These are phyloP conservation scores for Eurypyga helias DNA, from an alignment of 2,113 vertebrate species.

Conservation along the genomic window DNA sequence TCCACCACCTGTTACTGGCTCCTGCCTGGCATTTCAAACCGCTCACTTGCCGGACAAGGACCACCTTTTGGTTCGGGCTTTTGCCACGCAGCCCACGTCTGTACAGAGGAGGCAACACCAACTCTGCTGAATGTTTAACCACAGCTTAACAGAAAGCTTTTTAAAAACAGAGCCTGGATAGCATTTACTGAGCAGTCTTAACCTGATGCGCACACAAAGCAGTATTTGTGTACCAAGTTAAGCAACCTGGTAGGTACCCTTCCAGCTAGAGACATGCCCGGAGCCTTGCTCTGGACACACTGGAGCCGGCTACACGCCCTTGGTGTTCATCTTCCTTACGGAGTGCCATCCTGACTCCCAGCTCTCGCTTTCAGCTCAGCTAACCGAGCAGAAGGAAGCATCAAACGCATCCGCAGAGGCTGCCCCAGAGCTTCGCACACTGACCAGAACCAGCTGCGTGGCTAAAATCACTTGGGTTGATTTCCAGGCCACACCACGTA, in stretches of 20 bases:
- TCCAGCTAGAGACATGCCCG: neutral
- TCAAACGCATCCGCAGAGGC: neutral
- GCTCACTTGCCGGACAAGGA: neutral
- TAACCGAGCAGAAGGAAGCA: neutral
- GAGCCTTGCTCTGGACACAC: neutral
- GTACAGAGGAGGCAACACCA: neutral
- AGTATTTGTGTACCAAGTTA: neutral
- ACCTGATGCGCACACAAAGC: neutral
- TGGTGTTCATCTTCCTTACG: neutral
- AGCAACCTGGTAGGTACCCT: neutral
- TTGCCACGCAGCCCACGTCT: neutral
- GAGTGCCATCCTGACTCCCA: neutral
- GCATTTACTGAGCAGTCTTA: neutral
- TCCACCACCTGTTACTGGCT: neutral
- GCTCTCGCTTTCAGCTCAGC: neutral
- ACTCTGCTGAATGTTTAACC: neutral
- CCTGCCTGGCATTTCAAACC: neutral
- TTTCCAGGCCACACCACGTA: neutral
- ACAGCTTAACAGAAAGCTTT: neutral
- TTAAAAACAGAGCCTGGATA: neutral
- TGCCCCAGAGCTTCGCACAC: neutral
- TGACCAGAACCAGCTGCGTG: neutral
- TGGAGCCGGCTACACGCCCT: neutral
- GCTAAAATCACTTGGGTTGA: neutral
- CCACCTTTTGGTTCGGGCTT: accelerated